Conservation (phyloP, 2,888 invertebrate genomes). For the Tiliacea citrago region DNA sequence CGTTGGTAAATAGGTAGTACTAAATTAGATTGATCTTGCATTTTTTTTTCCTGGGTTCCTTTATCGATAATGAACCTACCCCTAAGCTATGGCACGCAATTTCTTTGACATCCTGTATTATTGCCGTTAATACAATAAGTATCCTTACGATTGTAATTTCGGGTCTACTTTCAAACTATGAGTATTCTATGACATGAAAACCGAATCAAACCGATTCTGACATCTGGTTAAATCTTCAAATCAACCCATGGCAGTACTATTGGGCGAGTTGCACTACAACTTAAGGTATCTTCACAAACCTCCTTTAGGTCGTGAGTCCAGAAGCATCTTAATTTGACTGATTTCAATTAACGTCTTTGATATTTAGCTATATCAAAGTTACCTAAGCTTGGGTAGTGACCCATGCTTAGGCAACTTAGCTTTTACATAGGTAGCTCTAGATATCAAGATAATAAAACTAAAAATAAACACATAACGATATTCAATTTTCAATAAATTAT, state of each 20-base stretch:
- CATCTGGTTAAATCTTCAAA: background rate
- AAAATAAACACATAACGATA: background rate
- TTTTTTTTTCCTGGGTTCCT: no score
- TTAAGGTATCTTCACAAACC: background rate
- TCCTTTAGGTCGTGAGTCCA: background rate
- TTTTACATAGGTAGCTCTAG: rapidly evolving
- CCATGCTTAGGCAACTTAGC: no score
- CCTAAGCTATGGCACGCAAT: no score
- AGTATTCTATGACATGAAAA: background rate
- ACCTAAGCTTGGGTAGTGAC: no score
- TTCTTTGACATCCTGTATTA: no score
- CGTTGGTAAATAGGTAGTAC: no score
- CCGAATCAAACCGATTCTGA: background rate
- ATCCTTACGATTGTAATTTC: background rate
- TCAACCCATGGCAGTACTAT: background rate
- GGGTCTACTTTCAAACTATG: background rate
- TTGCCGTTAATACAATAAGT: background rate
- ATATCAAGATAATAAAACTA: background rate
- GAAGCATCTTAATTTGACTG: background rate
- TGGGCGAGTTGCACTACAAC: background rate
- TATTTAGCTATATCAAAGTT: background rate
- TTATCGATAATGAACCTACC: no score
- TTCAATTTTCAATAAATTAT: slow-evolving; percentile 50
- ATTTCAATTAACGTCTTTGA: no score
- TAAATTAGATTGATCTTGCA: no score